These are phyloP conservation scores for Cottoperca gobio DNA, from an alignment of 2,797 vertebrate species.

Conservation along the genomic window DNA sequence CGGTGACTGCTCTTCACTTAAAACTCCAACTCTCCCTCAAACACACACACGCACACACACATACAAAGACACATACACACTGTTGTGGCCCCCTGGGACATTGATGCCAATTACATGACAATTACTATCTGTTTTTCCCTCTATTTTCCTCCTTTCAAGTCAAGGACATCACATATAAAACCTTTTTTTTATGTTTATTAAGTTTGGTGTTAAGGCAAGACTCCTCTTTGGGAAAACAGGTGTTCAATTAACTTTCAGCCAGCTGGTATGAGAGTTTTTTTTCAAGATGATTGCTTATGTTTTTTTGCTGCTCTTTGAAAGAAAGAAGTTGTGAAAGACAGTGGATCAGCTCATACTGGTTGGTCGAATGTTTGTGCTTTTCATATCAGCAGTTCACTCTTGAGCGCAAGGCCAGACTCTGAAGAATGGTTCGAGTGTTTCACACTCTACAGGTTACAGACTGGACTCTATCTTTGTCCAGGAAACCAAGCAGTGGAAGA, in stretches of 20 bases:
- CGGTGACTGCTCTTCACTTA: conserved; percentile 38
- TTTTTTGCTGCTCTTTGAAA: neutral
- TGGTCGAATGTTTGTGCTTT: conserved; percentile 17
- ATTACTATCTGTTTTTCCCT: neutral
- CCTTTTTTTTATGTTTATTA: conserved; percentile 41
- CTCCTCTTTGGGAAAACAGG: conserved; percentile 51
- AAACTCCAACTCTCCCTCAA: conserved; percentile 22
- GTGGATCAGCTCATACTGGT: neutral
- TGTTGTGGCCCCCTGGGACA: neutral
- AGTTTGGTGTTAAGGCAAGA: conserved; percentile 24
- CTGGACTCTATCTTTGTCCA: conserved; percentile 30
- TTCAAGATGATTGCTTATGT: conserved; percentile 16
- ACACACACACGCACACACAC: conserved; percentile 1
- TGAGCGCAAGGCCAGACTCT: neutral
- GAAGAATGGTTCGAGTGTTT: conserved; percentile 5
- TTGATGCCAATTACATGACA: conserved; percentile 28
- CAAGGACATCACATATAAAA: conserved; percentile 22
- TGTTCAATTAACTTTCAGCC: conserved; percentile 57
- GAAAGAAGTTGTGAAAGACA: conserved; percentile 1
- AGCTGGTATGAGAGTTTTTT: conserved; percentile 38
- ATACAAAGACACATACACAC: neutral
- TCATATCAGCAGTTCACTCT: conserved; percentile 8
- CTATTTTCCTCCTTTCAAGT: conserved; percentile 3
- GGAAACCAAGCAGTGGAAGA: conserved; percentile 14
- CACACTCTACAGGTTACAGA: conserved; percentile 36